phyloP scores from a whole-genome alignment of 2,113 vertebrate genomes.

The Pseudopipra pipra region DNA sequence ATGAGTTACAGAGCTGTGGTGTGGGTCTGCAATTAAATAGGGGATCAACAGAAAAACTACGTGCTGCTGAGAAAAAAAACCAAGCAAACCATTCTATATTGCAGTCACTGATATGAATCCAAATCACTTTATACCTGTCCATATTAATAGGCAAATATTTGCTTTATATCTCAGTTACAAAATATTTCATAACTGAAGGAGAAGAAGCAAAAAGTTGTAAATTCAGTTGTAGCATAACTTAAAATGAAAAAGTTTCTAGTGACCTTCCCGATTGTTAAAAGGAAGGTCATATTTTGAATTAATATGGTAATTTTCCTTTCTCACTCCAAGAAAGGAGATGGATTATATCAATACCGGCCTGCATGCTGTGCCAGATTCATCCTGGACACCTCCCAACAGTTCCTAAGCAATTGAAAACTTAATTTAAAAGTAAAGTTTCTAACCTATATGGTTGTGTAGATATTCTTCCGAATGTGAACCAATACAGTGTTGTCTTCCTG shows the following conservation, averaged over 20 bases:
- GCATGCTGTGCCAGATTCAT: background rate
- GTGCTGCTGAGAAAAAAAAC: background rate
- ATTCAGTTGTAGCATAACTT: background rate
- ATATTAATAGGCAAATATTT: background rate
- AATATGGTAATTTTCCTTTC: background rate
- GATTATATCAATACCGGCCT: background rate
- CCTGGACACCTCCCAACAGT: background rate
- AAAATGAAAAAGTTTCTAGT: background rate
- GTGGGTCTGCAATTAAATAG: background rate
- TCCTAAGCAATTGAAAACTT: background rate
- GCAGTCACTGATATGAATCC: background rate
- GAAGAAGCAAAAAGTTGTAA: background rate
- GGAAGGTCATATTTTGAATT: background rate
- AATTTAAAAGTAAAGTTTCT: conserved; percentile 62
- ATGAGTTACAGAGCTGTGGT: background rate
- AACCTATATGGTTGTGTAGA: conserved; percentile 73
- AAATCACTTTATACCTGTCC: background rate
- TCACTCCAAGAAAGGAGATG: background rate
- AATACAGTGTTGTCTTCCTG: conserved; percentile 71
- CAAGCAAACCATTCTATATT: background rate
- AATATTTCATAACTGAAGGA: background rate
- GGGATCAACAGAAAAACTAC: background rate
- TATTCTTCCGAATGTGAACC: conserved; percentile 71
- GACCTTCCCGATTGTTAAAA: background rate
- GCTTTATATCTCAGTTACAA: background rate